Percentiles rank a stretch among this genome's conserved stretches.
These are phyloP conservation scores for Lysandra coridon DNA, from an alignment of 2,888 invertebrate genomes.

Conservation along the genomic window DNA sequence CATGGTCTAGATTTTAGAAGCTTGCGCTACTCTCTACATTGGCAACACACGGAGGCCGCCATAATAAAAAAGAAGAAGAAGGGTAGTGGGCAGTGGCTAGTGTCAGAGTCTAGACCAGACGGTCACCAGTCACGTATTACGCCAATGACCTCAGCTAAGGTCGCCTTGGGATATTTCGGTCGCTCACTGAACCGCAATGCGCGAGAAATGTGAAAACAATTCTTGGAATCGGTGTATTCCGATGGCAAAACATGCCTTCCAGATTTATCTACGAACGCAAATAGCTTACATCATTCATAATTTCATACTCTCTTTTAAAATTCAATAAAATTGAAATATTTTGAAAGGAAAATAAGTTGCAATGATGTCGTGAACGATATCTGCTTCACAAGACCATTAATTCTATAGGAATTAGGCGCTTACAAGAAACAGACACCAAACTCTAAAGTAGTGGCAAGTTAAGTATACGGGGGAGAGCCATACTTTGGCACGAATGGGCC, in stretches of 20 bases:
- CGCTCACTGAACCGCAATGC: conserved; percentile 23
- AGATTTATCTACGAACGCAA: conserved; percentile 8
- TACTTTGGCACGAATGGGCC: no score
- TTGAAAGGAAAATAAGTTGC: neutral
- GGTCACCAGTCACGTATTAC: conserved; percentile 26
- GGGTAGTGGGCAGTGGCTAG: neutral
- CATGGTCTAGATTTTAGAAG: no score
- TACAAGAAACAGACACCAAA: neutral
- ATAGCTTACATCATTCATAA: conserved; percentile 1
- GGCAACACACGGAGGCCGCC: no score
- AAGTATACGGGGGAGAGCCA: no score
- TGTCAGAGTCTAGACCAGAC: neutral
- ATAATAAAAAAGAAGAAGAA: no score
- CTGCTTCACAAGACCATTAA: no score
- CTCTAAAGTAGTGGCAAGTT: no score
- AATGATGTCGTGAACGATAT: neutral
- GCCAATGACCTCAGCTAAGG: conserved; percentile 28
- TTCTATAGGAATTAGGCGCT: no score
- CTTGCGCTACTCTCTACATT: no score
- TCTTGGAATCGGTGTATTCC: neutral
- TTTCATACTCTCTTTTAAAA: neutral
- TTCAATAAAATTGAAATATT: neutral
- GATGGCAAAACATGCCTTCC: neutral
- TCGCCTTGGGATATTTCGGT: conserved; percentile 24
- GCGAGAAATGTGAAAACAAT: conserved; percentile 24